Percentiles rank a stretch among this genome's conserved stretches.
Conservation (phyloP, 2,888 invertebrate species). For the Apamea sordens region DNA sequence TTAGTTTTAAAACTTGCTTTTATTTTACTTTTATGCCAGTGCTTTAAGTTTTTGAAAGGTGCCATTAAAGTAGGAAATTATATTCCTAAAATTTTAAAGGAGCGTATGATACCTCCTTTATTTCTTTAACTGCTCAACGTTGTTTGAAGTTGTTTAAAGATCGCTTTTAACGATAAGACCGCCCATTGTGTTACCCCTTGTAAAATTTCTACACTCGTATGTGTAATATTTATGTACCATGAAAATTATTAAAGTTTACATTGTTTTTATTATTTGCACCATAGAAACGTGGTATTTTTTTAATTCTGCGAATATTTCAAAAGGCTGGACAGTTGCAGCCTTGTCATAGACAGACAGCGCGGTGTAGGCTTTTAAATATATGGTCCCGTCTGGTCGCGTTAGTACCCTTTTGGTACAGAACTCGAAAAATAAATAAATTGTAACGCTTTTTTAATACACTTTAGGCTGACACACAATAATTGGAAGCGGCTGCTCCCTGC, state of each 20-base stretch:
- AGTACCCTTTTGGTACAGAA: not conserved
- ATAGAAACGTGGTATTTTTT: not conserved
- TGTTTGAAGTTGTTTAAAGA: not conserved
- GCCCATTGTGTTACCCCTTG: too few species aligned
- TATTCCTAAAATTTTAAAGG: not conserved
- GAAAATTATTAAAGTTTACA: not conserved
- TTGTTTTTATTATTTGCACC: not conserved
- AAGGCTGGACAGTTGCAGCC: not conserved
- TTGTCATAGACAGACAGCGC: not conserved
- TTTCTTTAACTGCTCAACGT: not conserved
- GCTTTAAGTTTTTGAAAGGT: constrained; percentile 25
- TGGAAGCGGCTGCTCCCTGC: not conserved
- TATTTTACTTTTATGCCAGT: constrained; percentile 33
- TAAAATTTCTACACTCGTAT: too few species aligned
- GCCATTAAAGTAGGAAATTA: not conserved
- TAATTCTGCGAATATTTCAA: too few species aligned
- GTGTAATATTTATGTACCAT: too few species aligned
- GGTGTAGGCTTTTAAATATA: not conserved
- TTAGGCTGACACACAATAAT: not conserved
- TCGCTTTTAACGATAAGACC: too few species aligned
- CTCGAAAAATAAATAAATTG: too few species aligned
- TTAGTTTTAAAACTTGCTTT: constrained; percentile 41
- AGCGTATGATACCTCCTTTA: not conserved
- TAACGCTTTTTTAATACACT: too few species aligned
- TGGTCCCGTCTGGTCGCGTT: not conserved